Evolutionary conservation across 2,888 invertebrate species (phyloP).

Genomic region (Oxyteleia sp.): DNA sequence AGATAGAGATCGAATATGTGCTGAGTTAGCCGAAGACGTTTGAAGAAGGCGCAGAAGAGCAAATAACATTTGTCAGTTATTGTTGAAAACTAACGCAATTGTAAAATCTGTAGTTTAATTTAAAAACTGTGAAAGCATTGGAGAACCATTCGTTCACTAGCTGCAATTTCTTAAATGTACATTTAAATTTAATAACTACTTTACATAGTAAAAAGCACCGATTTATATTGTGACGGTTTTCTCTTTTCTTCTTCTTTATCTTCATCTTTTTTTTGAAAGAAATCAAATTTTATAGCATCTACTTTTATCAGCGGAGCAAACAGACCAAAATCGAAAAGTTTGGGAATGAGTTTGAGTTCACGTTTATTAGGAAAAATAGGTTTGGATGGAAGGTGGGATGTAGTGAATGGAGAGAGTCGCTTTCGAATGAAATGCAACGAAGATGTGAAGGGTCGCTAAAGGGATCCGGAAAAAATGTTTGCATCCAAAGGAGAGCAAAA

Average conservation of each 20-base stretch:
- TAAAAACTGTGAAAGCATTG: too few species aligned
- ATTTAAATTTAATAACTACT: too few species aligned
- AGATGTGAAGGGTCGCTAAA: conserved; percentile 29
- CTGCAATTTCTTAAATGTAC: too few species aligned
- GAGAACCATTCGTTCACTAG: too few species aligned
- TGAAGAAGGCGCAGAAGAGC: too few species aligned
- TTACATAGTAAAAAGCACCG: not conserved
- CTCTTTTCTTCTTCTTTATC: too few species aligned
- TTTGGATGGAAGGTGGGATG: conserved; percentile 15
- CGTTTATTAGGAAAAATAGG: conserved; percentile 36
- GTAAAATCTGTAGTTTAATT: too few species aligned
- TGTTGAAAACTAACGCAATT: too few species aligned
- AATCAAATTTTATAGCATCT: conserved; percentile 23
- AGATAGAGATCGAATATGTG: too few species aligned
- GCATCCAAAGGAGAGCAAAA: not conserved
- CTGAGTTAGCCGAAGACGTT: too few species aligned
- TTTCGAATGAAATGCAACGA: conserved; percentile 27
- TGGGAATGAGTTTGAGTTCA: conserved; percentile 35
- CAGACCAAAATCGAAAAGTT: conserved; percentile 23
- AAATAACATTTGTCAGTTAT: too few species aligned
- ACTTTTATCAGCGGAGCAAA: conserved; percentile 13
- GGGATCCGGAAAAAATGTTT: conserved; percentile 10
- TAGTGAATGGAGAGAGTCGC: conserved; percentile 15
- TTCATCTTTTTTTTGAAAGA: not conserved
- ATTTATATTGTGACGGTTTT: not conserved